These are phyloP conservation scores for Felis catus DNA, from an alignment of 2,113 vertebrate genomes.

Conservation along the genomic window DNA sequence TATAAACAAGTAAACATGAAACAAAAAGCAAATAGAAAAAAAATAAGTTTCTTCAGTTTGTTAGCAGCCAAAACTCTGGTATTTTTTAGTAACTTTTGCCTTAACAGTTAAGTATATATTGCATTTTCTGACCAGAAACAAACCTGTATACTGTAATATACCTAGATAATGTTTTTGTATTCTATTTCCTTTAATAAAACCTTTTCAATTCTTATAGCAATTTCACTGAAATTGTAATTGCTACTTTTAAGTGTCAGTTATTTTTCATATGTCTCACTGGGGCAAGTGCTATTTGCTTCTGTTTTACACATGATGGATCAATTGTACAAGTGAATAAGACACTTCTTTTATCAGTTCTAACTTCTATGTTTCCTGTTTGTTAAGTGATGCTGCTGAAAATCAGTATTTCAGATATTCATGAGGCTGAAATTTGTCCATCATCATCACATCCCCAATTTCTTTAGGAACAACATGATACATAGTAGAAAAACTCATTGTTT, in stretches of 20 bases:
- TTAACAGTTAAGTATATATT: not conserved
- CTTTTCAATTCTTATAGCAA: not conserved
- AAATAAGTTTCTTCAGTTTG: not conserved
- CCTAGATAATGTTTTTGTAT: not conserved
- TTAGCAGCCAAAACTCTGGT: not conserved
- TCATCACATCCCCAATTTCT: not conserved
- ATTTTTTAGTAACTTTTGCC: not conserved
- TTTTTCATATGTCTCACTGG: conserved; percentile 16
- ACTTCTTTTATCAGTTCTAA: conserved; percentile 15
- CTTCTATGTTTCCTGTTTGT: not conserved
- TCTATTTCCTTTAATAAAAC: conserved; percentile 25
- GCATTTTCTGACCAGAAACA: not conserved
- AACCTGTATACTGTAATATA: not conserved
- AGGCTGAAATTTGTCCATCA: not conserved
- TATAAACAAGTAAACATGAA: not conserved
- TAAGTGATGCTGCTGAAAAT: not conserved
- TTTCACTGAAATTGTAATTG: not conserved
- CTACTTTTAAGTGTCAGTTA: conserved; percentile 29
- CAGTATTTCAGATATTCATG: conserved; percentile 6
- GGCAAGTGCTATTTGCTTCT: not conserved
- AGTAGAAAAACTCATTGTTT: conserved; percentile 10
- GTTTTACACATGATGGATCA: not conserved
- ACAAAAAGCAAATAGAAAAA: not conserved
- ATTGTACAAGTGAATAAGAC: not conserved
- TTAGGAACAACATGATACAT: not conserved